A percentile compares a stretch with the other conserved stretches of the same genome.
Conservation (phyloP, 2,797 vertebrate genomes). For the Sebastes dallii region DNA sequence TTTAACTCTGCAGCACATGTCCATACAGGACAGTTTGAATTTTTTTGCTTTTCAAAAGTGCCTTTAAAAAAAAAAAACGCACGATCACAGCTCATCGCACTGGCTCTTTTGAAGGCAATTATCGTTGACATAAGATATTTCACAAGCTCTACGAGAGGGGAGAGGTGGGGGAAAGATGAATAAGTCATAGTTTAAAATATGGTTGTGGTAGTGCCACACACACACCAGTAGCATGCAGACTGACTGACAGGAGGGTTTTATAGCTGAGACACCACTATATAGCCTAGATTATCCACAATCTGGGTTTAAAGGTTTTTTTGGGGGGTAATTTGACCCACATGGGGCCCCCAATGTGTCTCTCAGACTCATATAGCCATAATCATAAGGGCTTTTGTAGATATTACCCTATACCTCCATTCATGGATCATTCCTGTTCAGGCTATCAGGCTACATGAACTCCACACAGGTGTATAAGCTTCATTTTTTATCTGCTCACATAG, state of each 20-base stretch:
- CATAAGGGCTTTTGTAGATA: conserved; percentile 57
- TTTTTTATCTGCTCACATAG: conserved; percentile 31
- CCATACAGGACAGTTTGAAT: conserved; percentile 60
- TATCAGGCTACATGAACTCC: conserved; percentile 52
- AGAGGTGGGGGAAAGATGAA: neutral
- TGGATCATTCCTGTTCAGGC: conserved; percentile 38
- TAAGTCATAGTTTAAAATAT: conserved; percentile 46
- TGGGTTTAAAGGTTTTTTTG: conserved; percentile 38
- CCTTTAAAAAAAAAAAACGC: conserved; percentile 47
- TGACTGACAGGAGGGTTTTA: conserved; percentile 54
- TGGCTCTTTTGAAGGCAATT: conserved; percentile 70
- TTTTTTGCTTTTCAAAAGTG: conserved; percentile 62
- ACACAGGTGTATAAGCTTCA: conserved; percentile 53
- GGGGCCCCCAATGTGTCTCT: conserved; percentile 51
- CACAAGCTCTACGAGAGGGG: conserved; percentile 45
- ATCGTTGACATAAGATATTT: conserved; percentile 69
- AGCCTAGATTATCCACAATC: conserved; percentile 39
- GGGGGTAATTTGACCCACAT: conserved; percentile 61
- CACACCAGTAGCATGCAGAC: conserved; percentile 38
- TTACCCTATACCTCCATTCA: conserved; percentile 35
- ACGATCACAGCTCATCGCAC: conserved; percentile 62
- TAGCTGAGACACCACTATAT: conserved; percentile 42
- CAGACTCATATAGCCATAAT: conserved; percentile 51
- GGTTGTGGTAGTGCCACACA: neutral
- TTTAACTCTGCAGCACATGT: conserved; percentile 71